Evolutionary conservation across 1,140 invertebrate species (phyloP).

Genomic region (Monochamus saltuarius): DNA sequence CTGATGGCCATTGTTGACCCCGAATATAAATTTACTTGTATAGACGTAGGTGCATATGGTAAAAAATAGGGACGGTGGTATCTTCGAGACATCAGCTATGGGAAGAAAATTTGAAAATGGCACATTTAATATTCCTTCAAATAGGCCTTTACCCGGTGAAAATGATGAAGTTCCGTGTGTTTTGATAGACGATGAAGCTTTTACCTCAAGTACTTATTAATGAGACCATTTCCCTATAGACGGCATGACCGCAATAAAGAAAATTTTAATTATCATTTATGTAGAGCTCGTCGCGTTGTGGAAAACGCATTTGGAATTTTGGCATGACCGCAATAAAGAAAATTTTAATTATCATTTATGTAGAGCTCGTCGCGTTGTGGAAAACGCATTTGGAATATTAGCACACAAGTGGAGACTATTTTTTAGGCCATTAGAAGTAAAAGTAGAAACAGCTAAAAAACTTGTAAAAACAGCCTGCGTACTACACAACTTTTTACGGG

Average conservation of each 20-base stretch:
- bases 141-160: constrained; percentile 26
- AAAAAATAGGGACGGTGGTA: neutral
- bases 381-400: constrained; percentile 54
- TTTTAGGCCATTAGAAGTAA: constrained; percentile 43
- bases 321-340: constrained; percentile 31
- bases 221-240: too few relatives aligned
- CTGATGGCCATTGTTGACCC: constrained; percentile 21
- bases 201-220: too few relatives aligned
- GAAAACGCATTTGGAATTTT: constrained; percentile 55
- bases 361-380: constrained; percentile 47
- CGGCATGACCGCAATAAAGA: too few relatives aligned
- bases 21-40: too few relatives aligned
- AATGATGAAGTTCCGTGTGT: too few relatives aligned
- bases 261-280: constrained; percentile 31
- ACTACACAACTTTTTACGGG: too few relatives aligned
- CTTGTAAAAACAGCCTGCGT: too few relatives aligned
- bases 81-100: too few relatives aligned
- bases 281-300: constrained; percentile 47
- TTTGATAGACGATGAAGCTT: too few relatives aligned
- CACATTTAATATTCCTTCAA: constrained; percentile 31
- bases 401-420: constrained; percentile 46
- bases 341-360: constrained; percentile 42
- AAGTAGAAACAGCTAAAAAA: constrained; percentile 42
- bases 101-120: too few relatives aligned
- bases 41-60: too few relatives aligned